phyloP scores from a whole-genome alignment of 2,888 invertebrate genomes.

The Rotaria magnacalcarata region DNA sequence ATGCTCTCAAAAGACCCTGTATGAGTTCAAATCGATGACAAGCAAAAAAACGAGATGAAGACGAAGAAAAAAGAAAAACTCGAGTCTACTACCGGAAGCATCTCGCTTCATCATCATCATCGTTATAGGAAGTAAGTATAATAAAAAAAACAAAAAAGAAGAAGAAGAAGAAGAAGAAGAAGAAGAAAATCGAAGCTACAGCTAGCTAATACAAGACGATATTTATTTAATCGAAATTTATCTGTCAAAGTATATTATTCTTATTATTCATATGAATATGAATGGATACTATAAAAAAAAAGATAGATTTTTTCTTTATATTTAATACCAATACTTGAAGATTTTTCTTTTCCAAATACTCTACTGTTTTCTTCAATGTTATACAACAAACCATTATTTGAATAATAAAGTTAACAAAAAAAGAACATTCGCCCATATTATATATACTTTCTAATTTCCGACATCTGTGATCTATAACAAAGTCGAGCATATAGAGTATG shows the following conservation, averaged over 20 bases:
- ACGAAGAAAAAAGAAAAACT: neutral
- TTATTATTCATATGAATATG: neutral
- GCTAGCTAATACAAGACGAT: neutral
- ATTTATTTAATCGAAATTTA: conserved; percentile 10
- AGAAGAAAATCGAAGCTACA: neutral
- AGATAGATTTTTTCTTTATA: neutral
- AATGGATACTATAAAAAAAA: neutral
- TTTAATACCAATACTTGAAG: neutral
- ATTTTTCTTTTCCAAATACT: neutral
- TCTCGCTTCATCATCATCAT: conserved; percentile 29
- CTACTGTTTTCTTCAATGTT: neutral
- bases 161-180: neutral
- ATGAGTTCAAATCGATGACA: neutral
- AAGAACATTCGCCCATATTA: neutral
- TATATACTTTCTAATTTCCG: neutral
- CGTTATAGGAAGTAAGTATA: conserved; percentile 26
- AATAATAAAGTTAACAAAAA: neutral
- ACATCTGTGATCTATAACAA: neutral
- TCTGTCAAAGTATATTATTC: neutral
- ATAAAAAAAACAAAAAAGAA: neutral
- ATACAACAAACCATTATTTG: neutral
- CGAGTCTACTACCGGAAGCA: conserved; percentile 20
- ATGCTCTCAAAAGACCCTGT: neutral
- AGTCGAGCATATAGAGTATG: neutral
- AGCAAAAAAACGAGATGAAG: neutral